Base-by-base conservation (phyloP, 2,888 invertebrate genomes). In the Laothoe populi region DNA sequence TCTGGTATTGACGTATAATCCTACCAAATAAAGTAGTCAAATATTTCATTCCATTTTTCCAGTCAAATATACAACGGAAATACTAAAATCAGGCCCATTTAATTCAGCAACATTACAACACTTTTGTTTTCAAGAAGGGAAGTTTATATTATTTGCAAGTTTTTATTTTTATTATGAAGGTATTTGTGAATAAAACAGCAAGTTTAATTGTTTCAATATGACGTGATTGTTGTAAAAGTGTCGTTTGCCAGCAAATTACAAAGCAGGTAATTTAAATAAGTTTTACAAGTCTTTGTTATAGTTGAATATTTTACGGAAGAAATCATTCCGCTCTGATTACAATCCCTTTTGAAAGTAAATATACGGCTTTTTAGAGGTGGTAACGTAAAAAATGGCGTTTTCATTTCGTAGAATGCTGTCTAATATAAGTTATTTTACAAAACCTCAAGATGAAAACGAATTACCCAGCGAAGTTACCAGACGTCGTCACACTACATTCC, bases 371-470 rank as follows among this genome's bases (percentile, higher is more conserved):
- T 38, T 65, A 73, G 72, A 63, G 62, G 45, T 48, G n/a, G 45
- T 68, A 49, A 60, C 63, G 35, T 60, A 53, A 1, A 63, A 61
- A 73, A 92, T 92, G 92, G 88, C 92, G 82, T 92, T 92, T 75
- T 88, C 92, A 2, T 70, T 92, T 58, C 74, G 89, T 66, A 90
- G 87, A 74, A 92, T 92, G 80, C 75, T 92, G 60, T 90, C 90
- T 4, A 91, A 90, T 66, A 92, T 92, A 53, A 84, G 78, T 2
- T 92, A 92, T 69, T 92, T 92, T 65, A 82, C 90, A 23, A 90
- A 90, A 69, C 73, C 88, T 0, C 83, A 82, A 0, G 70, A 64
- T 4, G 70, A 64, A 38, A 63, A 64, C 0, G 69, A 71, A 2
- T 66, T 66, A 8, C 38, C 8, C 1, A 60, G 10, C 60, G 63